These are phyloP conservation scores for Ichneumon xanthorius DNA, from an alignment of 2,888 invertebrate species.

Conservation along the genomic window DNA sequence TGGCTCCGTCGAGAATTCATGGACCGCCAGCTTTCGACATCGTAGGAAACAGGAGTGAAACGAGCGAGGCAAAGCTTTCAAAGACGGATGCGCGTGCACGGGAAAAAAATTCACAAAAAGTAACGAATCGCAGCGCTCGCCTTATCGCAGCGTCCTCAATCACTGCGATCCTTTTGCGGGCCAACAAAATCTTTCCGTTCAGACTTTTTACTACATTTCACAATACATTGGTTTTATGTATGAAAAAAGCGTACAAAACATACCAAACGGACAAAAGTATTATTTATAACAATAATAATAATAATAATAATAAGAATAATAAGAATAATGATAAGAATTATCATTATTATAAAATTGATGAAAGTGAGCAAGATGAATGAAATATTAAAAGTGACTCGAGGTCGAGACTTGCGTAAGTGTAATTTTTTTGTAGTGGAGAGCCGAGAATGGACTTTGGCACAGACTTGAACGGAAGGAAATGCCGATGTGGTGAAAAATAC, in stretches of 20 bases:
- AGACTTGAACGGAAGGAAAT: neutral
- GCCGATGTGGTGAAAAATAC: neutral
- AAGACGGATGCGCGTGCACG: too few species aligned
- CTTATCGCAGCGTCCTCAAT: too few species aligned
- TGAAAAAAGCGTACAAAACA: too few species aligned
- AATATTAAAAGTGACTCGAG: neutral
- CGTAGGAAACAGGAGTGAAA: neutral
- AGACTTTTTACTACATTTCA: too few species aligned
- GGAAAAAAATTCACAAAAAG: neutral
- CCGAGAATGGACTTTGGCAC: slow-evolving; percentile 26
- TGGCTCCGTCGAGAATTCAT: slow-evolving; percentile 10
- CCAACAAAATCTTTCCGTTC: too few species aligned
- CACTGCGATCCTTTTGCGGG: too few species aligned
- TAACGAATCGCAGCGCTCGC: neutral
- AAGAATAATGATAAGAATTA: neutral
- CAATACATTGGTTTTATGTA: too few species aligned
- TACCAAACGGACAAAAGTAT: too few species aligned
- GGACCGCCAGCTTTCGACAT: neutral
- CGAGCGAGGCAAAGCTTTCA: neutral
- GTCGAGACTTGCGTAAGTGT: neutral
- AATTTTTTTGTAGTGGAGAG: neutral
- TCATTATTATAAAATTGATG: neutral
- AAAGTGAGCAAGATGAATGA: neutral
- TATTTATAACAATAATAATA: too few species aligned
- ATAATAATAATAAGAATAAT: too few species aligned